Conservation (phyloP, 2,888 invertebrate species). For the Dynastes maya region DNA sequence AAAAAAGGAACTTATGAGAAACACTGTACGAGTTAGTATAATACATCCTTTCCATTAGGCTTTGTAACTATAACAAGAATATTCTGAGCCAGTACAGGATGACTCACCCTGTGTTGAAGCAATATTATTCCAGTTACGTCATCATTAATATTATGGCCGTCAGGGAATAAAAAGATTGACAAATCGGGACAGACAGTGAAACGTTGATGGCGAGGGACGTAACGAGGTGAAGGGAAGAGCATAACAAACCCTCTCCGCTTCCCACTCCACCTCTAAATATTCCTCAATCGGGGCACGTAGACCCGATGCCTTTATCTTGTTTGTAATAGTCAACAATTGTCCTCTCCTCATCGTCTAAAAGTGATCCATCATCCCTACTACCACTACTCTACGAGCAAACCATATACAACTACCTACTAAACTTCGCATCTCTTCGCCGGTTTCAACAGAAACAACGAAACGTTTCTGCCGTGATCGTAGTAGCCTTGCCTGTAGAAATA, state of each 20-base stretch:
- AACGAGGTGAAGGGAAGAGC: background rate
- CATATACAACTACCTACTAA: no score
- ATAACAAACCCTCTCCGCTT: background rate
- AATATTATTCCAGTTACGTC: constrained; percentile 4
- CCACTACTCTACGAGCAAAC: no score
- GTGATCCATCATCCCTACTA: constrained; percentile 3
- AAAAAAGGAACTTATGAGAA: no score
- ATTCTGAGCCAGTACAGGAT: no score
- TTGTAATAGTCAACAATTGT: constrained; percentile 1
- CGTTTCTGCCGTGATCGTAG: background rate
- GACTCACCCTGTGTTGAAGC: background rate
- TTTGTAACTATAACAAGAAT: no score
- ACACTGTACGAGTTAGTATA: no score
- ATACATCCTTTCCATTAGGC: no score
- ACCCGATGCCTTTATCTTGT: background rate
- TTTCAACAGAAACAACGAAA: background rate
- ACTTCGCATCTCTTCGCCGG: background rate
- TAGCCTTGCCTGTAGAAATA: constrained; percentile 13
- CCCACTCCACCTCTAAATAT: background rate
- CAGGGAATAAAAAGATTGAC: background rate
- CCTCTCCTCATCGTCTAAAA: constrained; percentile 3
- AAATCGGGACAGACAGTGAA: constrained; percentile 7
- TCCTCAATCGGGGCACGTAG: background rate
- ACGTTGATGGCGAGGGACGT: background rate
- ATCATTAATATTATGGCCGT: background rate